Conservation (phyloP, 2,888 invertebrate genomes). For the Thumatha senex region DNA sequence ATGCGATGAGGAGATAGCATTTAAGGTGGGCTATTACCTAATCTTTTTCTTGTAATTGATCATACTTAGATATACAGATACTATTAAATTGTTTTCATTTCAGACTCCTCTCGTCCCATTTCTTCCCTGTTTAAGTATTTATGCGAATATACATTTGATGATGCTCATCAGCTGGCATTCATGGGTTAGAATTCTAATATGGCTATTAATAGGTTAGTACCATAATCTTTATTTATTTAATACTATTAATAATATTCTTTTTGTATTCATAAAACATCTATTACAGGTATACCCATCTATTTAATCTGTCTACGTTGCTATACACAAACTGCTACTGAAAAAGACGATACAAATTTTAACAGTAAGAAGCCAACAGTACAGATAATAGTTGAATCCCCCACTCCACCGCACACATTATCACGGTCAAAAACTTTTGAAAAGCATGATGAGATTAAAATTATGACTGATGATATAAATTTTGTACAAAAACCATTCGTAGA, state of each 20-base stretch:
- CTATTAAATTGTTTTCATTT: neutral
- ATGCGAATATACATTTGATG: slow-evolving; percentile 94
- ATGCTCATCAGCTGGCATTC: slow-evolving; percentile 89
- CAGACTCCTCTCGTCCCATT: slow-evolving; percentile 94
- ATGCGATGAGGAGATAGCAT: slow-evolving; percentile 48
- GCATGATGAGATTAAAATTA: slow-evolving; percentile 27
- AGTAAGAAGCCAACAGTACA: slow-evolving; percentile 61
- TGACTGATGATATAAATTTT: slow-evolving; percentile 37
- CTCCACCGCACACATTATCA: slow-evolving; percentile 66
- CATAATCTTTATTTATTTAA: neutral
- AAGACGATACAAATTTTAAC: slow-evolving; percentile 35
- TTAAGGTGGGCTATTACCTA: slow-evolving; percentile 52
- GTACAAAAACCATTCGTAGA: slow-evolving; percentile 38
- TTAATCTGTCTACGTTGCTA: slow-evolving; percentile 61
- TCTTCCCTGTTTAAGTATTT: slow-evolving; percentile 90
- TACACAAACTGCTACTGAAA: slow-evolving; percentile 37
- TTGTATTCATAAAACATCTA: too few species aligned
- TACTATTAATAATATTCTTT: neutral
- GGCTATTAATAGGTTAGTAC: slow-evolving; percentile 89
- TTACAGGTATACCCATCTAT: slow-evolving; percentile 70
- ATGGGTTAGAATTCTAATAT: slow-evolving; percentile 92
- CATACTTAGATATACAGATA: neutral
- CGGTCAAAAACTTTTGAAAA: slow-evolving; percentile 49
- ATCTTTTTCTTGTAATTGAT: neutral
- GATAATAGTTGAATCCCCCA: slow-evolving; percentile 69